phyloP scores from a whole-genome alignment of 2,888 invertebrate species.

The Ophioninae sp. region DNA sequence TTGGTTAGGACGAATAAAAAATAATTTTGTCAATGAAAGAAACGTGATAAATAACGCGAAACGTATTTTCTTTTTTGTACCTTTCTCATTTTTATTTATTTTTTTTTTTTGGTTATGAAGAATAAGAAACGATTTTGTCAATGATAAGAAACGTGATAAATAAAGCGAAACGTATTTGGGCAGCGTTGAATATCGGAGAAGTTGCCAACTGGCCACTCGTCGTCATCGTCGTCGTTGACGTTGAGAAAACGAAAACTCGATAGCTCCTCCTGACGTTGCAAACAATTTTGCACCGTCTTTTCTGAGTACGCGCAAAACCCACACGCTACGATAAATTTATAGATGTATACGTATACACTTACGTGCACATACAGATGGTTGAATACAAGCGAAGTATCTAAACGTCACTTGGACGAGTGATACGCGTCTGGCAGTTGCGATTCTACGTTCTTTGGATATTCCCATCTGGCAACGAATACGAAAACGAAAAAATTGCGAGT shows the following conservation, averaged over 20 bases:
- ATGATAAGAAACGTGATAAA: background rate
- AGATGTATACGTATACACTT: background rate
- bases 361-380: constrained; percentile 16
- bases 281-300: constrained; percentile 26
- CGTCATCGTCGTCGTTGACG: constrained; percentile 45
- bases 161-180: background rate
- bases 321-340: constrained; percentile 1
- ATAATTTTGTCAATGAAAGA: too few species aligned
- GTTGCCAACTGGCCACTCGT: constrained; percentile 42
- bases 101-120: too few species aligned
- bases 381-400: background rate
- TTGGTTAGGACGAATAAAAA: too few species aligned
- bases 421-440: constrained; percentile 9
- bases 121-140: background rate
- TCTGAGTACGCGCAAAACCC: constrained; percentile 9
- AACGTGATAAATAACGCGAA: too few species aligned
- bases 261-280: constrained; percentile 49
- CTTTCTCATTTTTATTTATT: too few species aligned
- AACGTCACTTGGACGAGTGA: constrained; percentile 22
- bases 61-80: too few species aligned
- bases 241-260: constrained; percentile 43
- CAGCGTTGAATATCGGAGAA: constrained; percentile 28
- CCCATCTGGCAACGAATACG: constrained; percentile 4
- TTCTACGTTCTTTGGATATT: constrained; percentile 22
- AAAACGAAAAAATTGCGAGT: constrained; percentile 18